Conservation (phyloP, 2,113 vertebrate species). For the Oryzias melastigma region DNA sequence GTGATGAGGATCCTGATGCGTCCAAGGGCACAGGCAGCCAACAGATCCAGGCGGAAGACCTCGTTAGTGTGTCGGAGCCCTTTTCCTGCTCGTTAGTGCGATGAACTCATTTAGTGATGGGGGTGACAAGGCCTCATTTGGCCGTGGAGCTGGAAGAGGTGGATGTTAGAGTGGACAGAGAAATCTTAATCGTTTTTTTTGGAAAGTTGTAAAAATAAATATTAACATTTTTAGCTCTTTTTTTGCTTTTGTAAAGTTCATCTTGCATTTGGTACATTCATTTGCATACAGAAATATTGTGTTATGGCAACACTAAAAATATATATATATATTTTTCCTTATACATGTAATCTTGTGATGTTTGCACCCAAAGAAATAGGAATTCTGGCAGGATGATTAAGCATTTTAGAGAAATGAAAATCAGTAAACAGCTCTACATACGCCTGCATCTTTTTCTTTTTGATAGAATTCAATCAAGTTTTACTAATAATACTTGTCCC, state of each 20-base stretch:
- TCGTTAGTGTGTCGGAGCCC: conserved; percentile 74
- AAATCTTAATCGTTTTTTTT: too few species aligned
- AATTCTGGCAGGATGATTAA: not conserved
- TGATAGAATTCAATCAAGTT: conserved; percentile 74
- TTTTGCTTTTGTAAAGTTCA: too few species aligned
- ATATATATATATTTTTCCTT: too few species aligned
- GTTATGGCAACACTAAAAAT: too few species aligned
- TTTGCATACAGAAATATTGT: too few species aligned
- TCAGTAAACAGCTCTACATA: not conserved
- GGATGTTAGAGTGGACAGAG: conserved; percentile 19
- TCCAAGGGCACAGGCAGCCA: conserved; percentile 79
- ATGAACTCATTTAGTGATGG: conserved; percentile 89
- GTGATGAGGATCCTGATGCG: conserved; percentile 82
- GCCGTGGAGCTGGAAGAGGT: conserved; percentile 30
- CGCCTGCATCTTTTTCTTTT: conserved; percentile 22
- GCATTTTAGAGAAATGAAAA: not conserved
- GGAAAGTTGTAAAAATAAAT: too few species aligned
- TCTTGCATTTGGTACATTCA: too few species aligned
- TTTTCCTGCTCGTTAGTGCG: conserved; percentile 89
- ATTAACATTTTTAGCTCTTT: too few species aligned
- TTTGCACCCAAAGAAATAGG: not conserved
- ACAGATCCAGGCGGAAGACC: conserved; percentile 39
- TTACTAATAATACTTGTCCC: conserved; percentile 72
- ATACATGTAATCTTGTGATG: not conserved
- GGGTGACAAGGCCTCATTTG: conserved; percentile 80